Conservation (phyloP, 1,140 invertebrate species). For the Dendroctonus valens region DNA sequence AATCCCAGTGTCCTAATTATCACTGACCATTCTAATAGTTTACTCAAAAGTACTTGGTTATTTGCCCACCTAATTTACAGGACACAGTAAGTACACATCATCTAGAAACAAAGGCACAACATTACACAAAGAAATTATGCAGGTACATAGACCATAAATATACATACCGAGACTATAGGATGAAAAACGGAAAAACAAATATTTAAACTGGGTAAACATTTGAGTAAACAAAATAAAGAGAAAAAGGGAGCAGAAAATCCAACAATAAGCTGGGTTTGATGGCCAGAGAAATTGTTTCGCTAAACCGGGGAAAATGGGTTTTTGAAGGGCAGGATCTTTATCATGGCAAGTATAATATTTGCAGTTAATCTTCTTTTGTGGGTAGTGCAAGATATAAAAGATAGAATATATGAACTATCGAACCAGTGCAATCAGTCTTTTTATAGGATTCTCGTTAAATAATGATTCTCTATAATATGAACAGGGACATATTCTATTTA, state of each 20-base stretch:
- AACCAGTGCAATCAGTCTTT: no score
- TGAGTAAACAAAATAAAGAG: conserved; percentile 23
- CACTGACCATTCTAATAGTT: conserved; percentile 10
- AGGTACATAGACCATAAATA: conserved; percentile 20
- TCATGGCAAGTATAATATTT: conserved; percentile 13
- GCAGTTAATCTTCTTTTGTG: conserved; percentile 8
- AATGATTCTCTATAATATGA: no score
- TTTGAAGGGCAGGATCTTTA: conserved; percentile 10
- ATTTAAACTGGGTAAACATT: conserved; percentile 12
- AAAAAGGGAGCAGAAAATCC: conserved; percentile 23
- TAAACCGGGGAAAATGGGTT: conserved; percentile 12
- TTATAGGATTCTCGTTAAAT: no score
- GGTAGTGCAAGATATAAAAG: no score
- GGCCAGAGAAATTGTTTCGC: conserved; percentile 16
- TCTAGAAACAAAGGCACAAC: conserved; percentile 17
- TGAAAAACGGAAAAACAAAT: conserved; percentile 19
- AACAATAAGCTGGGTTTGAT: conserved; percentile 14
- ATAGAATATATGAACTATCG: no score
- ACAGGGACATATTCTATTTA: no score
- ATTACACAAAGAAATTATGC: conserved; percentile 22
- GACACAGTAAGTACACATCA: conserved; percentile 4
- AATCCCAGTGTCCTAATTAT: conserved; percentile 5
- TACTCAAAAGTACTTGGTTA: conserved; percentile 4
- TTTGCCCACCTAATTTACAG: conserved; percentile 16
- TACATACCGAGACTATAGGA: conserved; percentile 9